Base-by-base conservation (phyloP, 2,888 invertebrate species). In the Taenaris catops region DNA sequence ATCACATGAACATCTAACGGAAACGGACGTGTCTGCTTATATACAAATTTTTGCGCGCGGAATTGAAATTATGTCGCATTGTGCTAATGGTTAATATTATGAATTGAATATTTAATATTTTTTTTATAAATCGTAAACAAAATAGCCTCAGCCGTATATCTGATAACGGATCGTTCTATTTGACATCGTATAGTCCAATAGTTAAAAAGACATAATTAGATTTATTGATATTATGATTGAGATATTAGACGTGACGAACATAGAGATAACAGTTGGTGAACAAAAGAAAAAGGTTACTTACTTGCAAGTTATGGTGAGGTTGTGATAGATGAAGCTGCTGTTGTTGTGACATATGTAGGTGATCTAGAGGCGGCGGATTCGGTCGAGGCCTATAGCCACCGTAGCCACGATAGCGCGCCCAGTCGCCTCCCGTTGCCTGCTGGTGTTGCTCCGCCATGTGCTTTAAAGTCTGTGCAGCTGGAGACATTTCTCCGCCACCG, bases 391-490 rank as follows among this genome's bases (percentile, higher is more conserved):
- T 65, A 56, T 80, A 79, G 32, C 72, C 55, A 88, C 66, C 88
- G 87, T 72, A 91, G 74, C 69, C 72, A 25, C 83, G 92, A 87
- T 74, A 83, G 34, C 83, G 74, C 45, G 69, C 66, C 65, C 80
- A 89, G 65, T 89, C 89, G 2, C 93, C 93, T 66, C 81, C 84
- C 14, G 83, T 63, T 40, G 80, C 81, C 75, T 95, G 96, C 79
- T 97, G 97, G 76, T 97, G 97, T 72, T 97, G 97, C 69, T 97
- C 97, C 19, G 97, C 97, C 97, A 97, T 97, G 62, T 97, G 97
- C 69, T 97, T 97, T 32, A 98, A 87, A 0, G 97, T 97, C 81
- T 97, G 96, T 27, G 97, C 97, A 0, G 98, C 98, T 10, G 97
- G 95, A 40, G 96, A 96, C 70, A 94, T 88, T 69, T 95, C 95